Percentiles rank a stretch among this genome's conserved stretches.
These are phyloP conservation scores for Zosterops japonicus DNA, from an alignment of 2,113 vertebrate species.

Conservation along the genomic window DNA sequence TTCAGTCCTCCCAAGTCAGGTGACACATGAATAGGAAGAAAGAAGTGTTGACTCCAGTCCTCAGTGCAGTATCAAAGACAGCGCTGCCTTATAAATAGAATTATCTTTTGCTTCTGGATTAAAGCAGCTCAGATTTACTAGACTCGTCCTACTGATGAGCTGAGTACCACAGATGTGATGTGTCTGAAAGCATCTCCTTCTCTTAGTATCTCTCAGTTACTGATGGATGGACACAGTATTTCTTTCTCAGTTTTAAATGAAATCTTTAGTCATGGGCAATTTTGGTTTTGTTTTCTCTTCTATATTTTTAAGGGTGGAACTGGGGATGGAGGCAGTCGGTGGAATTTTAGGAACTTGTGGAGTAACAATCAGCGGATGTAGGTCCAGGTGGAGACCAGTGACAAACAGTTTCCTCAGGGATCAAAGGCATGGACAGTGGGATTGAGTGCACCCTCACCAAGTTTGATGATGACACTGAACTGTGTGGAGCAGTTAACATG, in stretches of 20 bases:
- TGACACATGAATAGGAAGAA: accelerated
- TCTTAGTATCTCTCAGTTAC: neutral
- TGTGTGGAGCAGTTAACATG: too few species aligned
- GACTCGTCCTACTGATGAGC: accelerated
- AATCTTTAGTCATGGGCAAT: neutral
- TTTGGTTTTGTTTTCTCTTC: neutral
- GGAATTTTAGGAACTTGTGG: neutral
- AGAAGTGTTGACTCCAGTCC: neutral
- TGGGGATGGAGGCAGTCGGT: neutral
- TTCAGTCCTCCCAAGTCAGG: neutral
- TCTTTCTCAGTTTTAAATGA: neutral
- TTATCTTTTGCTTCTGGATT: neutral
- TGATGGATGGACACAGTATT: accelerated
- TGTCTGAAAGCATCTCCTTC: neutral
- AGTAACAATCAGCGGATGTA: neutral
- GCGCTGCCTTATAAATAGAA: neutral
- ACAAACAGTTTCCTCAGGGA: accelerated
- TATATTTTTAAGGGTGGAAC: neutral
- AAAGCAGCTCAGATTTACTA: neutral
- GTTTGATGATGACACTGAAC: neutral
- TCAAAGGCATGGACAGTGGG: neutral
- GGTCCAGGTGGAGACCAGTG: neutral
- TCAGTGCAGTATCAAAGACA: neutral
- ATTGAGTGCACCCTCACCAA: neutral
- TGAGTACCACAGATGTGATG: neutral